phyloP scores from a whole-genome alignment of 53 echinoderm and acorn worm species.

The Paracentrotus lividus region DNA sequence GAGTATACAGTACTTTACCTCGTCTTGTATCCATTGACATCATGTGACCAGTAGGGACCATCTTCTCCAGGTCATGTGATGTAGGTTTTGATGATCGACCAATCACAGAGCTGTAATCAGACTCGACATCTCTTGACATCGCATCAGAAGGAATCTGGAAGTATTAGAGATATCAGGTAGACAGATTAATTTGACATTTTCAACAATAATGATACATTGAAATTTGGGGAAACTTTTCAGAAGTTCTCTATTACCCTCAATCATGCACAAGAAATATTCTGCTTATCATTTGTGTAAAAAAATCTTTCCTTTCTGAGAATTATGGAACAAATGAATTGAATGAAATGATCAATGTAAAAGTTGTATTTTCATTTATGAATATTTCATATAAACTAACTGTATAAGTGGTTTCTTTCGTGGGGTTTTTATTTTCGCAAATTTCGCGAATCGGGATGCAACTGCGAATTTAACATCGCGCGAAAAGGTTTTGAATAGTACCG shows the following conservation, averaged over 20 bases:
- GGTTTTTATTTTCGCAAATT: too few species aligned
- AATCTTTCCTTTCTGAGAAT: too few species aligned
- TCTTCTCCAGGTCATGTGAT: not conserved
- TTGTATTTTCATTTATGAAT: too few species aligned
- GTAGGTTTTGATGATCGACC: constrained; percentile 40
- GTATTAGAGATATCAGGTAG: not conserved
- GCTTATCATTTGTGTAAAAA: too few species aligned
- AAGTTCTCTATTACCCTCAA: not conserved
- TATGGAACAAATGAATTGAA: too few species aligned
- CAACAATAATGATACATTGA: not conserved
- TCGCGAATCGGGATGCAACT: too few species aligned
- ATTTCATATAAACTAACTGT: too few species aligned
- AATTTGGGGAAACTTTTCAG: not conserved
- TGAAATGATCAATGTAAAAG: too few species aligned
- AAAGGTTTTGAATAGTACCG: too few species aligned
- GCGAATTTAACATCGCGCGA: too few species aligned
- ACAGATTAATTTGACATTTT: not conserved
- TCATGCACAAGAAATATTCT: too few species aligned
- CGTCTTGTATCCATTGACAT: not conserved
- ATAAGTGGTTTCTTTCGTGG: too few species aligned
- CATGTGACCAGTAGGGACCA: not conserved
- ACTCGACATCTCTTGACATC: constrained; percentile 76
- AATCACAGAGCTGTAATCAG: constrained; percentile 91
- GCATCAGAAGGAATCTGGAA: constrained; percentile 54
- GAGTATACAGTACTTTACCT: not conserved